Conservation (phyloP, 2,113 vertebrate species). For the Vanacampus margaritifer region DNA sequence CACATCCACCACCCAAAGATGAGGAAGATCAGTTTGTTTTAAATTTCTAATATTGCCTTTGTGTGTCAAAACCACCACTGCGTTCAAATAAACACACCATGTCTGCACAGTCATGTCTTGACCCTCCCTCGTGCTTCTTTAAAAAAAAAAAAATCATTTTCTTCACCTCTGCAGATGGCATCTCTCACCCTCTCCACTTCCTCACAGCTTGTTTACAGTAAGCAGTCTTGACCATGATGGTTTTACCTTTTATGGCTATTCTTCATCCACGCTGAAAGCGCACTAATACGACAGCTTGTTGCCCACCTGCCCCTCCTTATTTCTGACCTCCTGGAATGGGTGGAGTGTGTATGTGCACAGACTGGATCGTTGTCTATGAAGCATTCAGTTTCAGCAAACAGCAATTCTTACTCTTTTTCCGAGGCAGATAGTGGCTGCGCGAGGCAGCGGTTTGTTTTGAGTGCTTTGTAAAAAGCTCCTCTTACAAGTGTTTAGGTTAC, state of each 20-base stretch:
- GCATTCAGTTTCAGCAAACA: conserved; percentile 39
- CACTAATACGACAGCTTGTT: conserved; percentile 61
- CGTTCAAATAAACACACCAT: neutral
- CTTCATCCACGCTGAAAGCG: conserved; percentile 66
- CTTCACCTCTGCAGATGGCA: conserved; percentile 59
- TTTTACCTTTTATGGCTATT: conserved; percentile 74
- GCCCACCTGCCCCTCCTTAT: conserved; percentile 56
- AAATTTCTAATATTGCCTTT: neutral
- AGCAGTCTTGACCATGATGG: conserved; percentile 61
- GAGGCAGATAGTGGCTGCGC: conserved; percentile 37
- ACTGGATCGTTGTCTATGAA: conserved; percentile 19
- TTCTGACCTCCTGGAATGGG: conserved; percentile 50
- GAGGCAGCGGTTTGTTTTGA: conserved; percentile 58
- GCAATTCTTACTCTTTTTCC: conserved; percentile 33
- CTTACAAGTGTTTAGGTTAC: conserved; percentile 66
- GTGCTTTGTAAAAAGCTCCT: conserved; percentile 55
- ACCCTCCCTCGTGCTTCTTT: conserved; percentile 9
- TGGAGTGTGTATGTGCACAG: conserved; percentile 23
- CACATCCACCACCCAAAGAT: neutral
- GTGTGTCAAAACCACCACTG: neutral
- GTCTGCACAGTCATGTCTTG: neutral
- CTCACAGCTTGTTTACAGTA: conserved; percentile 72
- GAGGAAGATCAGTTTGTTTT: neutral
- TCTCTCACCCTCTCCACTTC: conserved; percentile 56
- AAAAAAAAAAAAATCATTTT: too few species aligned